Evolutionary conservation across 2,888 invertebrate species (phyloP).

Genomic region (Calameuta idolon): DNA sequence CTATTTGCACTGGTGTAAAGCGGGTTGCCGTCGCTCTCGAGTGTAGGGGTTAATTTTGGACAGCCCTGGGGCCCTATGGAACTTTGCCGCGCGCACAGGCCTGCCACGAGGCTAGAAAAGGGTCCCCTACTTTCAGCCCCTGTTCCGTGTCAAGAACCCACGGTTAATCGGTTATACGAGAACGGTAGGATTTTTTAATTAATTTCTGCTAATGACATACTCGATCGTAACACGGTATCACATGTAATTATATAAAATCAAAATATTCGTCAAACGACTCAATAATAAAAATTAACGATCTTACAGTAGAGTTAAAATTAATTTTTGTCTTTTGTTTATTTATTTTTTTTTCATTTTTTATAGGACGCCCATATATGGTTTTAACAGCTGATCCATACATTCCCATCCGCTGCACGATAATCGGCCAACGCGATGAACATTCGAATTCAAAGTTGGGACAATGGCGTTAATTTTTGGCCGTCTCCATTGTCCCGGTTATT

Average conservation of each 20-base stretch:
- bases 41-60: slow-evolving; percentile 19
- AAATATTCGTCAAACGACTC: no score
- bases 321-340: no score
- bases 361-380: background rate
- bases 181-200: slow-evolving; percentile 17
- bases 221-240: no score
- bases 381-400: slow-evolving; percentile 18
- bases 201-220: background rate
- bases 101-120: slow-evolving; percentile 14
- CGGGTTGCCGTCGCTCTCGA: slow-evolving; percentile 35
- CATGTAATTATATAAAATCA: no score
- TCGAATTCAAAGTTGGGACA: slow-evolving; percentile 64
- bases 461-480: slow-evolving; percentile 66
- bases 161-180: background rate
- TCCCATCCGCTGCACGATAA: slow-evolving; percentile 40
- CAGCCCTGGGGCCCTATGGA: slow-evolving; percentile 20
- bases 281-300: no score
- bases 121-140: background rate
- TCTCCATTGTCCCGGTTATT: slow-evolving; percentile 60
- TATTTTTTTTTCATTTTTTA: no score
- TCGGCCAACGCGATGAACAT: slow-evolving; percentile 45
- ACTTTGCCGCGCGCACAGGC: background rate
- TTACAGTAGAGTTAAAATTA: no score
- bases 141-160: background rate
- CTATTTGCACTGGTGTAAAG: background rate